These are phyloP conservation scores for Campylorhamphus procurvoides DNA, from an alignment of 2,113 vertebrate genomes.

Conservation along the genomic window DNA sequence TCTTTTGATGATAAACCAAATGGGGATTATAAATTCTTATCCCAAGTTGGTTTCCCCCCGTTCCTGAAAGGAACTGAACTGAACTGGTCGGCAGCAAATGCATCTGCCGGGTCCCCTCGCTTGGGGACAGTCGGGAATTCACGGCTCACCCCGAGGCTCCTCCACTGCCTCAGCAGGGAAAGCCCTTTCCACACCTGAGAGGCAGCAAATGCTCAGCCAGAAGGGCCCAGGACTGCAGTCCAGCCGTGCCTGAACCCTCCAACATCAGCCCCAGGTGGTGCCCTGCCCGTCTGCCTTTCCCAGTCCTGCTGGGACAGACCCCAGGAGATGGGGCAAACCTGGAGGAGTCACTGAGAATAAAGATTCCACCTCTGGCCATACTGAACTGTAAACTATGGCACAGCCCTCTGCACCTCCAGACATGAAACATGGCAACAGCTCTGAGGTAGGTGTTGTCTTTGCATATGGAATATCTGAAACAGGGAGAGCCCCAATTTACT, in stretches of 20 bases:
- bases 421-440: fast-evolving
- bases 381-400: fast-evolving
- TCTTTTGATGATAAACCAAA: neutral
- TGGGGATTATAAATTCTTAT: neutral
- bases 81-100: neutral
- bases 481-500: fast-evolving
- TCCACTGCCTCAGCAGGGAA: no score
- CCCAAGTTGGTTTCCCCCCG: neutral
- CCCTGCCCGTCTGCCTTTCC: fast-evolving
- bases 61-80: neutral
- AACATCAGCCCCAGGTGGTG: fast-evolving
- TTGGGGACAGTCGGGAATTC: fast-evolving
- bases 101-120: fast-evolving
- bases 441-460: constrained; percentile 42
- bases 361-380: neutral
- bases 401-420: fast-evolving
- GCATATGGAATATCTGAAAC: neutral
- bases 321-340: neutral
- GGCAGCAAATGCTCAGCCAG: no score
- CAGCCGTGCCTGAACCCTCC: neutral
- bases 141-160: no score
- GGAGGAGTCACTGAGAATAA: fast-evolving
- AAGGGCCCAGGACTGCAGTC: fast-evolving
- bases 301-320: neutral
- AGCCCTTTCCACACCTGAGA: neutral